Evolutionary conservation across 1,140 invertebrate species (phyloP), one percentile per base, ranked within the genome.

Genomic region (Battus philenor): DNA sequence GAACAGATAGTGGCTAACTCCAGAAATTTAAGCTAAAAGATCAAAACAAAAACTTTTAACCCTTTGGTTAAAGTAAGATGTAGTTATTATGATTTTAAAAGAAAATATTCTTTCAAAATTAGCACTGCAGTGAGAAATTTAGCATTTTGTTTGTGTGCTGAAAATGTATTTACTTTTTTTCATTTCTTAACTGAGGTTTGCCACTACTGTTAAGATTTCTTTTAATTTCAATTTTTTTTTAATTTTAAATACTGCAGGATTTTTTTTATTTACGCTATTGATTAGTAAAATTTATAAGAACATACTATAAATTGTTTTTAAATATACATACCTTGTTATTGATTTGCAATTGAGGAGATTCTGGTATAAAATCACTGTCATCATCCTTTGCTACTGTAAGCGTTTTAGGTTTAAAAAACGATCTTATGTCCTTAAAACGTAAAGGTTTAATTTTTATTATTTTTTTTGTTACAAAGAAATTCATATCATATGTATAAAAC

Each of bases 381-480:
- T 81, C 72, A 30, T 79, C 50, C 26, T 57, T 50, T 1, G 39
- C 47, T 46, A 68, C 65, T 46, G 43, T 62, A 44, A 84, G 80
- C 13, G 62, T 51, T 47, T 69, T 60, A 47, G 52, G 53, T 18
- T 57, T 30, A 33, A 88, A 87, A 51, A 77, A 88, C 43, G 83
- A 86, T 47, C 87, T 72, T 47, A 88, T 88, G 70, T 88, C 87
- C 87, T 89, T 47, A 31, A 81, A 80, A 54, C 11, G 36, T 32
- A 31, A 9, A 18, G 45, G 34, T 41, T 36, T 54, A 36, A 44
- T 44, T 26, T 47, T 27, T 2, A n/a, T 27, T 2, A 2, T 5
- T 7, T 5, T 5, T 27, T 2, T 27, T 5, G 2, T 2, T 9
- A 27, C 6, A 6, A 20, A 3, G 18, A 20, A 3, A 20, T 20